A percentile compares a stretch with the other conserved stretches of the same genome.
Evolutionary conservation across 2,888 invertebrate species (phyloP).

Genomic region (Tortrix viridana): DNA sequence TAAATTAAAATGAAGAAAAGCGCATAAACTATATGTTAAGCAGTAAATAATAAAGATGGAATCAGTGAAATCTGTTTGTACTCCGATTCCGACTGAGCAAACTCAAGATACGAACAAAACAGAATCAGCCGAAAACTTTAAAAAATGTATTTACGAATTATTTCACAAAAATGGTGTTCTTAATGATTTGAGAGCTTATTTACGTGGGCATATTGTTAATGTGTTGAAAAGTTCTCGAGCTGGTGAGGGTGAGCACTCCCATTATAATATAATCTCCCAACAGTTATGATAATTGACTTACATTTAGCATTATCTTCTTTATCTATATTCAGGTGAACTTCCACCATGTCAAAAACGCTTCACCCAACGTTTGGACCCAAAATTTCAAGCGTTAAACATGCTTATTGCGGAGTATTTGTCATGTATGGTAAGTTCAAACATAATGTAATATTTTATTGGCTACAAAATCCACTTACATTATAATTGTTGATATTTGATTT

Average conservation of each 20-base stretch:
- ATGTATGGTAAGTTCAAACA: slow-evolving; percentile 59
- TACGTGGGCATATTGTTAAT: slow-evolving; percentile 84
- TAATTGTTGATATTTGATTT: too few relatives aligned
- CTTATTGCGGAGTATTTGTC: slow-evolving; percentile 85
- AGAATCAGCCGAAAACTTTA: slow-evolving; percentile 80
- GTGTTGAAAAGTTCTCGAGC: slow-evolving; percentile 79
- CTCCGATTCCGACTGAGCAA: slow-evolving; percentile 34
- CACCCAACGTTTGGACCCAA: slow-evolving; percentile 74
- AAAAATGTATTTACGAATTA: slow-evolving; percentile 81
- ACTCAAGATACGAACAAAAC: slow-evolving; percentile 46
- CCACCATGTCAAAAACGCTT: slow-evolving; percentile 68
- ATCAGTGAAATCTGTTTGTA: slow-evolving; percentile 39
- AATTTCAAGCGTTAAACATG: slow-evolving; percentile 85
- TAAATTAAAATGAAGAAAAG: slow-evolving; percentile 47
- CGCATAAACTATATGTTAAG: slow-evolving; percentile 26
- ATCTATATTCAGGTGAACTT: slow-evolving; percentile 56
- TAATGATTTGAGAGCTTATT: slow-evolving; percentile 83
- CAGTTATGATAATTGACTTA: neutral
- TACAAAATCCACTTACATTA: too few relatives aligned
- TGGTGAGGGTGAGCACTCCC: slow-evolving; percentile 49
- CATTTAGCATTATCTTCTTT: slow-evolving; percentile 35
- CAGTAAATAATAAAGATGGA: slow-evolving; percentile 56
- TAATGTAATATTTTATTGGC: neutral
- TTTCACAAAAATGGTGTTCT: slow-evolving; percentile 86
- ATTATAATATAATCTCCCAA: neutral